phyloP scores from a whole-genome alignment of 2,797 vertebrate species.

The Gobionotothen gibberifrons region DNA sequence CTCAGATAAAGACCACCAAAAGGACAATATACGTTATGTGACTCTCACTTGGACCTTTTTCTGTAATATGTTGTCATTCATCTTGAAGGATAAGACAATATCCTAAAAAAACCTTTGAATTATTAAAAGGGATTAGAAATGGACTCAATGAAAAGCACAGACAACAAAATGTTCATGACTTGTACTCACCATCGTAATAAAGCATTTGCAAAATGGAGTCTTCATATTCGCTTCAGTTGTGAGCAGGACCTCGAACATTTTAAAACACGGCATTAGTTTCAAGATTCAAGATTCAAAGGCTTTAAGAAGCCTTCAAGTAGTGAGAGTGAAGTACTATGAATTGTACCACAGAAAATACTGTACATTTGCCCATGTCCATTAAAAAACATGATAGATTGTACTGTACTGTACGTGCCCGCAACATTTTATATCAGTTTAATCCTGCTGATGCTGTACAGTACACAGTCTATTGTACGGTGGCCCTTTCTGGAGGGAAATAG shows the following conservation, averaged over 20 bases:
- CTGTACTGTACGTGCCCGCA: slow-evolving; percentile 10
- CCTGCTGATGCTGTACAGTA: slow-evolving; percentile 51
- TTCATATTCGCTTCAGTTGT: slow-evolving; percentile 24
- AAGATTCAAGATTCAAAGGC: too few relatives aligned
- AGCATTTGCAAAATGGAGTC: slow-evolving; percentile 40
- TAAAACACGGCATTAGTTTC: slow-evolving; percentile 4
- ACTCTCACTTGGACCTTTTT: background rate
- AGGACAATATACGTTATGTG: slow-evolving; percentile 2
- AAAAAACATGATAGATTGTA: background rate
- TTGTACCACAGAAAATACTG: slow-evolving; percentile 2
- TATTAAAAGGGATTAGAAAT: background rate
- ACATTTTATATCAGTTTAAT: slow-evolving; percentile 45
- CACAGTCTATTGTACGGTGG: slow-evolving; percentile 42
- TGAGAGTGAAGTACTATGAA: background rate
- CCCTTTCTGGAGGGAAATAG: slow-evolving; percentile 61
- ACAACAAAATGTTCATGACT: background rate
- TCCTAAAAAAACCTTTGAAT: background rate
- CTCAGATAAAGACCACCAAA: background rate
- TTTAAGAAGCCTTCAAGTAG: too few relatives aligned
- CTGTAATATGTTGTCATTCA: slow-evolving; percentile 4
- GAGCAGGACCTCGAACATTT: slow-evolving; percentile 12
- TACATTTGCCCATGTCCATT: background rate
- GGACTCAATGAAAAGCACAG: slow-evolving; percentile 6
- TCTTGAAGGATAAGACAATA: slow-evolving; percentile 1
- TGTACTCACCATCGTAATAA: slow-evolving; percentile 41